Evolutionary conservation across 2,797 vertebrate genomes (phyloP).

Genomic region (Sparus aurata): DNA sequence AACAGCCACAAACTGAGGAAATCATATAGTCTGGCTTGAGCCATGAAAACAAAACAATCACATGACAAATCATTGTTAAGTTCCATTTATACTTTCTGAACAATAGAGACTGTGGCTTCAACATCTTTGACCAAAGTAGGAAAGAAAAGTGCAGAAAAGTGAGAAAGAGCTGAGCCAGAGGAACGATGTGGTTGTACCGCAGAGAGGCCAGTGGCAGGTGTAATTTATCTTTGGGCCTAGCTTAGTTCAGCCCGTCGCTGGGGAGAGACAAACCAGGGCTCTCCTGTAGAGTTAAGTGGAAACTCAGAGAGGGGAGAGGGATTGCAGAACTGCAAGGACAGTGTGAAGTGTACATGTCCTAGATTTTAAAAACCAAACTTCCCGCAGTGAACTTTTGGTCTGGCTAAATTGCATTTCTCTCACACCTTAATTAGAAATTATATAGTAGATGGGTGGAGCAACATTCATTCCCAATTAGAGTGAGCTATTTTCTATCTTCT

Average conservation of each 20-base stretch:
- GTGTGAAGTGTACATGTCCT: slow-evolving; percentile 17
- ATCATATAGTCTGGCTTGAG: not conserved
- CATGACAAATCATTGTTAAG: not conserved
- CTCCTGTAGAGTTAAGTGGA: slow-evolving; percentile 50
- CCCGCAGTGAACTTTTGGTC: slow-evolving; percentile 10
- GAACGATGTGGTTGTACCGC: slow-evolving; percentile 63
- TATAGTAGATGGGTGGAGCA: not conserved
- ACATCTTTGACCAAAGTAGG: slow-evolving; percentile 19
- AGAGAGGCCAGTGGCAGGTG: slow-evolving; percentile 75
- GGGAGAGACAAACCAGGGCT: slow-evolving; percentile 63
- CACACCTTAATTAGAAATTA: slow-evolving; percentile 9
- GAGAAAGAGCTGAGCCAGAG: slow-evolving; percentile 35
- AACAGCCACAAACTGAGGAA: slow-evolving; percentile 10
- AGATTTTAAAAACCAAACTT: slow-evolving; percentile 43
- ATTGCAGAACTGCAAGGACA: slow-evolving; percentile 34
- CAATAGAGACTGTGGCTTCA: not conserved
- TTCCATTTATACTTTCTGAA: slow-evolving; percentile 18
- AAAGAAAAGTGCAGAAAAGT: slow-evolving; percentile 24
- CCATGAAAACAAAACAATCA: slow-evolving; percentile 29
- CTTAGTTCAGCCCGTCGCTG: slow-evolving; percentile 66
- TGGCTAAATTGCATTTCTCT: slow-evolving; percentile 4
- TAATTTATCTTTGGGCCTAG: slow-evolving; percentile 79
- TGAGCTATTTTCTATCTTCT: not conserved
- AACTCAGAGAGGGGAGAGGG: slow-evolving; percentile 8
- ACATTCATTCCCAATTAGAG: slow-evolving; percentile 6